phyloP scores from a whole-genome alignment of 1,140 invertebrate genomes.

The Polypedilum pembai region DNA sequence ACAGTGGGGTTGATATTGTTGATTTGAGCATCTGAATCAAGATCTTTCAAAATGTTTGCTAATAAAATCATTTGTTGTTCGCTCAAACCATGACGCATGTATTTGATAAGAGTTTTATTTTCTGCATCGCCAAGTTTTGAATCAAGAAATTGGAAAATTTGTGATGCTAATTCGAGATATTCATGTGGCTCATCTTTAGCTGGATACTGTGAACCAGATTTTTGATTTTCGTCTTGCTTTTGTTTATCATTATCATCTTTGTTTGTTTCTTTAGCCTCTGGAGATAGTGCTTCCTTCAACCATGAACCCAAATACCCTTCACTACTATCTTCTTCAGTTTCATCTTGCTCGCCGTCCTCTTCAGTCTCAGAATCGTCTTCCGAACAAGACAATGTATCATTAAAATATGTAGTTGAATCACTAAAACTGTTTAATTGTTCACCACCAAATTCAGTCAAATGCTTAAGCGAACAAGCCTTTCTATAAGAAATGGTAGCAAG shows the following conservation, averaged over 20 bases:
- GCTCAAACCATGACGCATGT: conserved; percentile 53
- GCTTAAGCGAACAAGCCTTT: conserved; percentile 77
- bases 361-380: conserved; percentile 82
- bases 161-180: conserved; percentile 42
- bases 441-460: conserved; percentile 65
- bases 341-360: conserved; percentile 48
- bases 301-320: conserved; percentile 85
- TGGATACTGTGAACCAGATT: conserved; percentile 47
- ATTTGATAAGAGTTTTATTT: conserved; percentile 47
- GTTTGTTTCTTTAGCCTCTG: conserved; percentile 56
- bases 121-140: conserved; percentile 40
- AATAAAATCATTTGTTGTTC: conserved; percentile 74
- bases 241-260: conserved; percentile 44
- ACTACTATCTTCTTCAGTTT: conserved; percentile 67
- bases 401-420: conserved; percentile 87
- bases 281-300: conserved; percentile 85
- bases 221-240: conserved; percentile 40
- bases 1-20: conserved; percentile 33
- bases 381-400: conserved; percentile 83
- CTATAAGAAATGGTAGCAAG: conserved; percentile 80
- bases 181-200: conserved; percentile 83
- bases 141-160: conserved; percentile 42
- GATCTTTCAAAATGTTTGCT: conserved; percentile 72
- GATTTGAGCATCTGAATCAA: conserved; percentile 60
- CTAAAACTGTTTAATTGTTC: conserved; percentile 75